Conservation (phyloP, 2,888 invertebrate species). For the Apamea epomidion region DNA sequence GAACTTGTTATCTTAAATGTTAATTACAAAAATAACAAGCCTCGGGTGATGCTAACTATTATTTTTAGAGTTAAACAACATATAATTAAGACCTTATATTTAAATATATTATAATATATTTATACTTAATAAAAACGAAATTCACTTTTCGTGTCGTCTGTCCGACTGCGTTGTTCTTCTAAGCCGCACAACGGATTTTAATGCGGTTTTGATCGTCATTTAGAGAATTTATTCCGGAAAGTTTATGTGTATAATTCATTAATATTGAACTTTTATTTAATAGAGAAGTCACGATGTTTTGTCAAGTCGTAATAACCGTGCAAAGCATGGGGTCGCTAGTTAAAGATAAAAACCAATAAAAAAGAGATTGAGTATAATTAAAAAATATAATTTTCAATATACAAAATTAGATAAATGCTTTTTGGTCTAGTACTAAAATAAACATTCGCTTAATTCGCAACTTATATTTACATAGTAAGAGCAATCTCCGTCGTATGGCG, state of each 20-base stretch:
- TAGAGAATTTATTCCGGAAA: background rate
- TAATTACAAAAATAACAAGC: conserved; percentile 60
- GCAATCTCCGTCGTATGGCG: conserved; percentile 40
- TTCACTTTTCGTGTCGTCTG: no score
- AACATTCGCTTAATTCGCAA: conserved; percentile 53
- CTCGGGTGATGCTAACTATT: conserved; percentile 53
- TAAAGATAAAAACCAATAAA: conserved; percentile 27
- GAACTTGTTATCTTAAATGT: conserved; percentile 64
- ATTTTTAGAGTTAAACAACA: conserved; percentile 59
- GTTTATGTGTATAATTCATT: background rate
- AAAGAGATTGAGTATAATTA: conserved; percentile 18
- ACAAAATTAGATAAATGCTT: conserved; percentile 69
- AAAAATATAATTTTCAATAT: conserved; percentile 33
- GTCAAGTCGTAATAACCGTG: background rate
- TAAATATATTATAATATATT: background rate
- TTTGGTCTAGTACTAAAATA: conserved; percentile 66
- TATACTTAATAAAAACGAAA: background rate
- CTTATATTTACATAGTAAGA: conserved; percentile 46
- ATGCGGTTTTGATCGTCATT: background rate
- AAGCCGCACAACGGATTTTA: background rate
- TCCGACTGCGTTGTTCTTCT: background rate
- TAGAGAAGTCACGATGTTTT: background rate
- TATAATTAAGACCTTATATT: conserved; percentile 19
- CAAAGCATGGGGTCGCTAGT: background rate
- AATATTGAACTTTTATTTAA: no score